A percentile compares a stretch with the other conserved stretches of the same genome.
phyloP scores from a whole-genome alignment of 2,797 vertebrate species.

The Australoheros facetus region DNA sequence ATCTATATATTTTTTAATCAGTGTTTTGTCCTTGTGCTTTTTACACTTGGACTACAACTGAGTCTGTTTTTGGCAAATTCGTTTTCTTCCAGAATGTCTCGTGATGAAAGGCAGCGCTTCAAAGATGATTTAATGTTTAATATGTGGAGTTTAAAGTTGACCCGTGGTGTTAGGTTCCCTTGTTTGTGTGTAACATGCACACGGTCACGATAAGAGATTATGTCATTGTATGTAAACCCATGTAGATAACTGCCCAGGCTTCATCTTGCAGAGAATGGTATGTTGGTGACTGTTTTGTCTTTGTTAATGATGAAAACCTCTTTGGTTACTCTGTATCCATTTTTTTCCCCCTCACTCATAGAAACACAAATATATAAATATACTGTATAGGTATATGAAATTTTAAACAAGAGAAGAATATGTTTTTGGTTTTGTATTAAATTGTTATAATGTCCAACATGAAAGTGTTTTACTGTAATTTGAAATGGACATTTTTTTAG shows the following conservation, averaged over 20 bases:
- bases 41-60: conserved; percentile 21
- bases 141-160: conserved; percentile 44
- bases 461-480: not conserved
- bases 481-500: not conserved
- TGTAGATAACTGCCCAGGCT: conserved; percentile 59
- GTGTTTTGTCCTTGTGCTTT: conserved; percentile 13
- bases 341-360: conserved; percentile 55
- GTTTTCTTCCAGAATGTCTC: conserved; percentile 25
- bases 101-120: conserved; percentile 22
- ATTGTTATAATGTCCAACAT: conserved; percentile 79
- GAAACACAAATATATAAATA: conserved; percentile 81
- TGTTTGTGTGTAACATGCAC: conserved; percentile 43
- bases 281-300: conserved; percentile 62
- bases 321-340: conserved; percentile 61
- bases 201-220: conserved; percentile 41
- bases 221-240: conserved; percentile 59
- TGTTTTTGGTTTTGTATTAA: conserved; percentile 82
- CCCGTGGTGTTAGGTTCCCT: conserved; percentile 28
- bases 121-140: conserved; percentile 24
- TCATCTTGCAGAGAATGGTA: conserved; percentile 50
- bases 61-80: conserved; percentile 37
- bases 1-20: not conserved
- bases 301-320: conserved; percentile 59
- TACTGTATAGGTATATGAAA: conserved; percentile 81
- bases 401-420: conserved; percentile 71